A percentile compares a stretch with the other conserved stretches of the same genome.
Conservation (phyloP, 2,888 invertebrate species). For the Lissonota sp. region DNA sequence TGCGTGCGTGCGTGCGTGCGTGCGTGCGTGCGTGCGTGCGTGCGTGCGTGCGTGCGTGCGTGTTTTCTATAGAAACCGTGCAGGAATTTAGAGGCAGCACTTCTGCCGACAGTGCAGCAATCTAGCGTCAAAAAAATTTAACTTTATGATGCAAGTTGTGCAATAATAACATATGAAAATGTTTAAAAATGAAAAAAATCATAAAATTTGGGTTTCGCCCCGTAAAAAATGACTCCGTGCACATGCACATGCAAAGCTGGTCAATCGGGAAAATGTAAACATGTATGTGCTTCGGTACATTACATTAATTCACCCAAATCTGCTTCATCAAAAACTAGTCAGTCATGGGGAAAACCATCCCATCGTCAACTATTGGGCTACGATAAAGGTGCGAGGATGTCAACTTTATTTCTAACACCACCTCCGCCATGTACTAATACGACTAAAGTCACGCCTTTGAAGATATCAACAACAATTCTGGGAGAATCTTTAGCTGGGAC, state of each 20-base stretch:
- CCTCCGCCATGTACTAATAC: conserved; percentile 20
- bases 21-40: too few relatives aligned
- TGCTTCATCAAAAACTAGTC: conserved; percentile 61
- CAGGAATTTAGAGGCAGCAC: conserved; percentile 46
- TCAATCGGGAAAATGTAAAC: conserved; percentile 58
- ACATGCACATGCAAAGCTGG: conserved; percentile 60
- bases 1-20: too few relatives aligned
- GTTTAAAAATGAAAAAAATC: conserved; percentile 54
- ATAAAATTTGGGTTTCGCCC: conserved; percentile 54
- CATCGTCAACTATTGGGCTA: conserved; percentile 57
- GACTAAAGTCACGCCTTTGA: conserved; percentile 15
- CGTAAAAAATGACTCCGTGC: conserved; percentile 43
- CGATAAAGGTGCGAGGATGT: conserved; percentile 59
- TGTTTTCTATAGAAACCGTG: conserved; percentile 45
- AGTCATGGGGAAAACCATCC: conserved; percentile 61
- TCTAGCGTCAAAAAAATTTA: conserved; percentile 5
- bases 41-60: too few relatives aligned
- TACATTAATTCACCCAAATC: conserved; percentile 57
- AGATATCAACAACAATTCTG: conserved; percentile 19
- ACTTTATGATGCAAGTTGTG: background rate
- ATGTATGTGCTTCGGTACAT: conserved; percentile 60
- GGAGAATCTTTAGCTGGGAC: conserved; percentile 28
- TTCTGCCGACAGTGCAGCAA: conserved; percentile 5
- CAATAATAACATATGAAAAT: background rate
- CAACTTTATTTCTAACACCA: conserved; percentile 43